These are phyloP conservation scores for Guaruba guarouba DNA, from an alignment of 2,113 vertebrate species.

Conservation along the genomic window DNA sequence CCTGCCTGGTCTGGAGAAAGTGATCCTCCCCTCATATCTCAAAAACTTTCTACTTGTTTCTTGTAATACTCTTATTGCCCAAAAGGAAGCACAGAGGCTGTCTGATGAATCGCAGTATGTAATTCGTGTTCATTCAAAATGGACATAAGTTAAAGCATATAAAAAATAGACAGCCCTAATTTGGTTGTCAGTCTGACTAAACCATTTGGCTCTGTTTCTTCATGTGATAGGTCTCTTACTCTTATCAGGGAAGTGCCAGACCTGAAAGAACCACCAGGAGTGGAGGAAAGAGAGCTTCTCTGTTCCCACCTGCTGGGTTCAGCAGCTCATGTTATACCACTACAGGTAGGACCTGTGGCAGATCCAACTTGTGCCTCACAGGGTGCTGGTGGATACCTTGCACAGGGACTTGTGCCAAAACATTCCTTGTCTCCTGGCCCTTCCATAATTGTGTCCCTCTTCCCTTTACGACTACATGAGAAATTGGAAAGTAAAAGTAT, in stretches of 20 bases:
- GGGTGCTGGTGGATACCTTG: neutral
- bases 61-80: neutral
- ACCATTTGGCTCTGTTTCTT: neutral
- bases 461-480: neutral
- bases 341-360: neutral
- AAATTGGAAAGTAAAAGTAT: neutral
- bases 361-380: neutral
- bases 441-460: neutral
- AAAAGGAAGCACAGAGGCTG: neutral
- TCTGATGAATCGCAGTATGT: neutral
- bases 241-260: neutral
- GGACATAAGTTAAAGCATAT: neutral
- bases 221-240: neutral
- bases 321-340: neutral
- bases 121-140: neutral
- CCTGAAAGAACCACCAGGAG: neutral
- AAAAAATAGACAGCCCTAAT: neutral
- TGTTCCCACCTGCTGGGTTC: neutral
- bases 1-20: neutral
- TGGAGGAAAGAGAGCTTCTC: neutral
- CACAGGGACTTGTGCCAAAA: neutral
- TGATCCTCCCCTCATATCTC: neutral
- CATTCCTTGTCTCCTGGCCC: neutral
- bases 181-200: neutral
- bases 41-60: neutral